Evolutionary conservation across 1,140 invertebrate genomes (phyloP).

Genomic region (Lasioglossum baleicum): DNA sequence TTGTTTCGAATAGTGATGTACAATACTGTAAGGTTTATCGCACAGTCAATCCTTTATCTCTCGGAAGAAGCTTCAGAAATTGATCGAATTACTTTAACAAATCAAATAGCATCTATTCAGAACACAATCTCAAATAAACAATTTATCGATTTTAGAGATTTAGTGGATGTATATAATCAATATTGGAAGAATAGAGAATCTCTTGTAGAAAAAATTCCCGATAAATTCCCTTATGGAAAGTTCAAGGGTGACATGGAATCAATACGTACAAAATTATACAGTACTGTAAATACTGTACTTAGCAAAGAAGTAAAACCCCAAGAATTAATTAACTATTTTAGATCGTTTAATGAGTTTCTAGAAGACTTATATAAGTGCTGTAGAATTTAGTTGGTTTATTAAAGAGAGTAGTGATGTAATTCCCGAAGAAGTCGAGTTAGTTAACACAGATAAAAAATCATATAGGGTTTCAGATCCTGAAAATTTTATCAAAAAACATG

Average conservation of each 20-base stretch:
- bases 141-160: constrained; percentile 15
- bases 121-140: neutral
- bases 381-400: constrained; percentile 14
- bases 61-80: neutral
- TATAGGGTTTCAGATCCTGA: constrained; percentile 15
- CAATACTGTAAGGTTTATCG: constrained; percentile 13
- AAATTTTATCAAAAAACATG: neutral
- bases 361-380: constrained; percentile 6
- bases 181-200: constrained; percentile 16
- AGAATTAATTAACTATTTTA: constrained; percentile 3
- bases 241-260: neutral
- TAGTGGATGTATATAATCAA: constrained; percentile 10
- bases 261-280: constrained; percentile 1
- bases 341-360: constrained; percentile 8
- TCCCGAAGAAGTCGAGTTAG: neutral
- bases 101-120: constrained; percentile 10
- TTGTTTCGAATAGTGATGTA: constrained; percentile 9
- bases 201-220: constrained; percentile 13
- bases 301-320: neutral
- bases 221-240: constrained; percentile 14
- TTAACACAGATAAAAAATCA: neutral
- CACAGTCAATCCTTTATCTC: neutral
- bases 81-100: neutral
- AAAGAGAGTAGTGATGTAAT: neutral
- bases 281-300: constrained; percentile 14